Percentiles rank a stretch among this genome's conserved stretches.
phyloP scores from a whole-genome alignment of 2,797 vertebrate genomes.

The Allobates femoralis region DNA sequence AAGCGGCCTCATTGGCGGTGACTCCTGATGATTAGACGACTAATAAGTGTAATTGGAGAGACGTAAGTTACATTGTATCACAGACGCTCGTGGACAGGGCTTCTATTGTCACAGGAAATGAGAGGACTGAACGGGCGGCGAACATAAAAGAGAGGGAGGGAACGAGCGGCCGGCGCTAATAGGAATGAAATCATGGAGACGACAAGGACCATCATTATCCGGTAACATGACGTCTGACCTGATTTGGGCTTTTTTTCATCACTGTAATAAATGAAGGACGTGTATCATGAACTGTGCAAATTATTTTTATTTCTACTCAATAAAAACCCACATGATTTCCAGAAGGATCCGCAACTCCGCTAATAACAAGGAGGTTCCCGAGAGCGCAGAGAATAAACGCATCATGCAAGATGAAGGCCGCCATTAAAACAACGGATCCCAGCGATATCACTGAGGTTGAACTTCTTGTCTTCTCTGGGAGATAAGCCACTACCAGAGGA shows the following conservation, averaged over 20 bases:
- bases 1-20: not conserved
- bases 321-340: not conserved
- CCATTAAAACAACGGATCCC: too few species aligned
- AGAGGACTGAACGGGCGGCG: not conserved
- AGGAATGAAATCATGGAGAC: slow-evolving; percentile 14
- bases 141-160: not conserved
- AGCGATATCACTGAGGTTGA: too few species aligned
- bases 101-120: not conserved
- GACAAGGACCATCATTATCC: not conserved
- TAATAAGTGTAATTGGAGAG: not conserved
- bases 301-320: not conserved
- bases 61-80: not conserved
- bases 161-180: not conserved
- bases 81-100: not conserved
- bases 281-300: not conserved
- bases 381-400: too few species aligned
- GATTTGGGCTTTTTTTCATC: too few species aligned
- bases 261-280: not conserved
- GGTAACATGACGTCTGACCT: not conserved
- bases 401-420: too few species aligned
- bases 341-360: not conserved
- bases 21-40: not conserved
- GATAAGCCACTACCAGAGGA: too few species aligned
- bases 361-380: too few species aligned
- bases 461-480: too few species aligned